These are phyloP conservation scores for Calephelis perditalis DNA, from an alignment of 2,888 invertebrate species.

Conservation along the genomic window DNA sequence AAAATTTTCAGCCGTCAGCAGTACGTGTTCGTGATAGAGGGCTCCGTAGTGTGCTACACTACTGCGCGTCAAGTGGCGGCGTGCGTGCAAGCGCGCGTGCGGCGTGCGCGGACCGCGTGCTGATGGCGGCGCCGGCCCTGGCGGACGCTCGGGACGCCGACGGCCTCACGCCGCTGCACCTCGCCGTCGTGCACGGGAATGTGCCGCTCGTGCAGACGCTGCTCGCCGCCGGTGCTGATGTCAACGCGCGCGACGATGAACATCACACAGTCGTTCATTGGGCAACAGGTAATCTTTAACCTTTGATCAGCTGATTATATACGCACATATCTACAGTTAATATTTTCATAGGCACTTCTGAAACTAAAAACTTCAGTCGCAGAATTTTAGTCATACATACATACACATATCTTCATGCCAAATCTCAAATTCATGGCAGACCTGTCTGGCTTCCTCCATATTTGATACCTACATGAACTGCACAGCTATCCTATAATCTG, in stretches of 20 bases:
- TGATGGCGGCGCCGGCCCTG: constrained; percentile 91
- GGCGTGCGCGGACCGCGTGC: constrained; percentile 91
- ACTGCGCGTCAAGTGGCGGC: constrained; percentile 92
- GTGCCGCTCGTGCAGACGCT: constrained; percentile 91
- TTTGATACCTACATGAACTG: too few relatives aligned
- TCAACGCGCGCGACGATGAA: constrained; percentile 94
- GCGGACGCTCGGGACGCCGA: constrained; percentile 93
- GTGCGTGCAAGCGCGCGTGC: constrained; percentile 83
- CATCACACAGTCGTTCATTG: constrained; percentile 98
- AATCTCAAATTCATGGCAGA: too few relatives aligned
- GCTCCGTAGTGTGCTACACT: constrained; percentile 93
- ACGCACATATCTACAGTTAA: background rate
- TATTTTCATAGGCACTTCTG: background rate
- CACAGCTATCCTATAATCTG: too few relatives aligned
- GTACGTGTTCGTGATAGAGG: constrained; percentile 88
- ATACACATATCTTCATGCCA: too few relatives aligned
- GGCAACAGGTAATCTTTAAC: constrained; percentile 89
- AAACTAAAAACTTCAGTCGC: too few relatives aligned
- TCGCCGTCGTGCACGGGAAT: constrained; percentile 96
- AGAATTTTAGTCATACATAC: too few relatives aligned
- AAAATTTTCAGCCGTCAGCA: constrained; percentile 47
- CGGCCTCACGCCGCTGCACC: constrained; percentile 96
- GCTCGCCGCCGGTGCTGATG: constrained; percentile 91
- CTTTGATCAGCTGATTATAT: background rate
- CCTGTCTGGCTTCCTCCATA: too few relatives aligned